Evolutionary conservation across 2,888 invertebrate species (phyloP).

Genomic region (Diarsia mendica): DNA sequence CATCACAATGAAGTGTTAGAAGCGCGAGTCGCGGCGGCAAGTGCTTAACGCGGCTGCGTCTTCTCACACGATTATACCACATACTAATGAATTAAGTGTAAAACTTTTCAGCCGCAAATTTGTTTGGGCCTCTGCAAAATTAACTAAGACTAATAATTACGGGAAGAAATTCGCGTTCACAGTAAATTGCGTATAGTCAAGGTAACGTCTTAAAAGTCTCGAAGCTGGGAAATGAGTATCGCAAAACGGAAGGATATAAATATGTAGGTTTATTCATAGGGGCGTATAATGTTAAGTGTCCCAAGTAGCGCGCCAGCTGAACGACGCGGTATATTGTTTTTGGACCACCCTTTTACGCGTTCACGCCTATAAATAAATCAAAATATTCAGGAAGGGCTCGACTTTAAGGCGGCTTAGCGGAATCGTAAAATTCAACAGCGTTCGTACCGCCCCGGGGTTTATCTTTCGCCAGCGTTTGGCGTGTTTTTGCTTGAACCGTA

Average conservation of each 20-base stretch:
- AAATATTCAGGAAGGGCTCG: conserved; percentile 90
- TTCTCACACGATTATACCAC: conserved; percentile 85
- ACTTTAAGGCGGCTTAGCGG: conserved; percentile 90
- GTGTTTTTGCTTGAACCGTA: conserved; percentile 88
- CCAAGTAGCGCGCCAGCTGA: conserved; percentile 78
- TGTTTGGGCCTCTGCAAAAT: conserved; percentile 78
- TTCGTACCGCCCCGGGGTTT: conserved; percentile 86
- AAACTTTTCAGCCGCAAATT: conserved; percentile 83
- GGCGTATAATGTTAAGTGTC: conserved; percentile 82
- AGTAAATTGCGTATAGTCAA: conserved; percentile 55
- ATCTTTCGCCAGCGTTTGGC: conserved; percentile 85
- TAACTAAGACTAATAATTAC: conserved; percentile 75
- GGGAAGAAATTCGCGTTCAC: conserved; percentile 54
- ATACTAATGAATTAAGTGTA: conserved; percentile 86
- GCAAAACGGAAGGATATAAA: conserved; percentile 64
- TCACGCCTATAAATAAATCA: conserved; percentile 90
- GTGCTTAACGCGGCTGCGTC: conserved; percentile 86
- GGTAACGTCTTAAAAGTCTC: conserved; percentile 57
- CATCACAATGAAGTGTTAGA: conserved; percentile 89
- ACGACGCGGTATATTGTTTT: conserved; percentile 87
- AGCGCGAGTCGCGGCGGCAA: conserved; percentile 83
- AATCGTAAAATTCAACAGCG: conserved; percentile 90
- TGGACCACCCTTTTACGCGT: conserved; percentile 88
- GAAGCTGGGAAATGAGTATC: conserved; percentile 61
- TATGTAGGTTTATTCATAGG: conserved; percentile 75